A percentile compares a stretch with the other conserved stretches of the same genome.
Conservation (phyloP, 2,888 invertebrate species). For the Penaeus monodon region DNA sequence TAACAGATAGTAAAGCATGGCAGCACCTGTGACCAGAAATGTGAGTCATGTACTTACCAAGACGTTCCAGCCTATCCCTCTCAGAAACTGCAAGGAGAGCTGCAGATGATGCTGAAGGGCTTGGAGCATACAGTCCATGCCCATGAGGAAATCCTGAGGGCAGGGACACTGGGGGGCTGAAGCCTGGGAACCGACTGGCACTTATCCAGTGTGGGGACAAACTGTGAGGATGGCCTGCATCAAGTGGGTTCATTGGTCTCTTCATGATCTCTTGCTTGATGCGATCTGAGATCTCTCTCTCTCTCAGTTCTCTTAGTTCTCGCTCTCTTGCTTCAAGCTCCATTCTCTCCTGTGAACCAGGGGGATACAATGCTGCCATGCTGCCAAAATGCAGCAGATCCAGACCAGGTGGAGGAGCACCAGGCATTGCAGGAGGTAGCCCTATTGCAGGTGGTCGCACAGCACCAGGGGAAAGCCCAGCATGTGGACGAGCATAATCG, state of each 20-base stretch:
- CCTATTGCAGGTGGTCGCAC: slow-evolving; percentile 68
- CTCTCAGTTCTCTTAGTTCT: slow-evolving; percentile 79
- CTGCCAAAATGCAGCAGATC: slow-evolving; percentile 85
- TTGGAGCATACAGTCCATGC: slow-evolving; percentile 63
- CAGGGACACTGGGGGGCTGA: slow-evolving; percentile 48
- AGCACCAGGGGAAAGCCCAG: slow-evolving; percentile 81
- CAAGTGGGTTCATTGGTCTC: slow-evolving; percentile 65
- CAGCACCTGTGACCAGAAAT: not conserved
- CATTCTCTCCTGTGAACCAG: slow-evolving; percentile 76
- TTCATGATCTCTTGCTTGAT: slow-evolving; percentile 86
- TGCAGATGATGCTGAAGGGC: slow-evolving; percentile 56
- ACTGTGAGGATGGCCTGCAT: slow-evolving; percentile 44
- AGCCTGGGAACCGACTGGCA: slow-evolving; percentile 52
- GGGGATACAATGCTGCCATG: slow-evolving; percentile 77
- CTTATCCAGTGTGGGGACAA: slow-evolving; percentile 55
- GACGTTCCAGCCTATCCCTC: slow-evolving; percentile 62
- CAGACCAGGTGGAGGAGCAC: slow-evolving; percentile 74
- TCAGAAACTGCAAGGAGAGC: slow-evolving; percentile 55
- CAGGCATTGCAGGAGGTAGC: slow-evolving; percentile 67
- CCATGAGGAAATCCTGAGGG: slow-evolving; percentile 66
- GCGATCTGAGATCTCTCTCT: slow-evolving; percentile 85
- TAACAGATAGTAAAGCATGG: too few relatives aligned
- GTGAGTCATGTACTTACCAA: slow-evolving; percentile 50
- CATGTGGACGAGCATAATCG: slow-evolving; percentile 95
- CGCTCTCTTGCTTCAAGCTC: slow-evolving; percentile 81